These are phyloP conservation scores for Gracilinanus agilis DNA, from an alignment of 2,113 vertebrate species.

Conservation along the genomic window DNA sequence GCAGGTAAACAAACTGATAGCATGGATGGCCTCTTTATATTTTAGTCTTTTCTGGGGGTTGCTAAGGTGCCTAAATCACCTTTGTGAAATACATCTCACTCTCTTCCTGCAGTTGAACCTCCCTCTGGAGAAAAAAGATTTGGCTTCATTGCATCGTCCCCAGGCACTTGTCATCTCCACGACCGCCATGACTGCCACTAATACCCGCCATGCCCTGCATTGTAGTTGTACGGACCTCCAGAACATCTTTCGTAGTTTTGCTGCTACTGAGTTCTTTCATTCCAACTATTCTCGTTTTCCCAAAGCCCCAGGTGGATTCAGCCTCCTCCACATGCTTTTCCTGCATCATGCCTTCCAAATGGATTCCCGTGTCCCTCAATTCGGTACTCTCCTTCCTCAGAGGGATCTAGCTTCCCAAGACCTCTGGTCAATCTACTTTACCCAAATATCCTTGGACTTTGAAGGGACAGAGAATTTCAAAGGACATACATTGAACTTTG, in stretches of 20 bases:
- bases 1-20: not conserved
- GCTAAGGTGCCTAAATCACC: not conserved
- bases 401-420: slow-evolving; percentile 88
- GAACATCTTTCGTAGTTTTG: slow-evolving; percentile 86
- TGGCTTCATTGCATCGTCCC: slow-evolving; percentile 91
- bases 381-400: slow-evolving; percentile 45
- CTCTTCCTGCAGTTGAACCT: slow-evolving; percentile 87
- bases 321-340: slow-evolving; percentile 91
- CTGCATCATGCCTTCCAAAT: slow-evolving; percentile 87
- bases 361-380: slow-evolving; percentile 63
- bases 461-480: slow-evolving; percentile 92
- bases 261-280: slow-evolving; percentile 89
- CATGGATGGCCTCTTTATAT: not conserved
- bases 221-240: slow-evolving; percentile 85
- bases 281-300: slow-evolving; percentile 86
- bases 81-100: slow-evolving; percentile 58
- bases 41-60: not conserved
- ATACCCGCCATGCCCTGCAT: slow-evolving; percentile 91
- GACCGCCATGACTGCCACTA: slow-evolving; percentile 88
- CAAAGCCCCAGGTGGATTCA: slow-evolving; percentile 86
- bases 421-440: slow-evolving; percentile 92
- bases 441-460: slow-evolving; percentile 89
- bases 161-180: slow-evolving; percentile 86
- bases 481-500: slow-evolving; percentile 89
- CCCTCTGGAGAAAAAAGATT: slow-evolving; percentile 92